Evolutionary conservation across 2,113 vertebrate genomes (phyloP).

Genomic region (Alouatta palliata): DNA sequence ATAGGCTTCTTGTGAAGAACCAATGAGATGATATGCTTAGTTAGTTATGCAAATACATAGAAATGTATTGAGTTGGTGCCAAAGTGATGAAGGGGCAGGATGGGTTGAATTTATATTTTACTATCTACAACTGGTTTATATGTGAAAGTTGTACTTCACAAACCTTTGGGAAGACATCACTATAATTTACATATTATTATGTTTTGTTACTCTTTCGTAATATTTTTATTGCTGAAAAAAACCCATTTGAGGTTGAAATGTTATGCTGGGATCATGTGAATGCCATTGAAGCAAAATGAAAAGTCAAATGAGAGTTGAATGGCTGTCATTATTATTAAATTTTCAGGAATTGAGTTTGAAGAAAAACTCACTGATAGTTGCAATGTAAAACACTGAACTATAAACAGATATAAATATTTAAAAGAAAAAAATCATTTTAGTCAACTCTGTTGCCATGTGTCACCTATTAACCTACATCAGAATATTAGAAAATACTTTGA

Average conservation of each 20-base stretch:
- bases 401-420: not conserved
- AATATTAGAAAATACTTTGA: not conserved
- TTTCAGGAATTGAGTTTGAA: not conserved
- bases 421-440: not conserved
- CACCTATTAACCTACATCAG: not conserved
- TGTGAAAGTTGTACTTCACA: not conserved
- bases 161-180: not conserved
- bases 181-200: not conserved
- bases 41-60: not conserved
- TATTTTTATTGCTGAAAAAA: not conserved
- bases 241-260: not conserved
- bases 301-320: not conserved
- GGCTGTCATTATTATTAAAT: not conserved
- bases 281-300: not conserved
- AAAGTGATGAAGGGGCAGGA: not conserved
- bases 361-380: not conserved
- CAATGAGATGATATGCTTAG: not conserved
- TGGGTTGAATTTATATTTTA: not conserved
- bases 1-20: not conserved
- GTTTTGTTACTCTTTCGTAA: not conserved
- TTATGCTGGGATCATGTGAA: conserved; percentile 10
- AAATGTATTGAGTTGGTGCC: not conserved
- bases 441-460: not conserved
- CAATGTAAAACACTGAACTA: not conserved
- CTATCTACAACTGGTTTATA: not conserved